Percentiles rank a stretch among this genome's conserved stretches.
Evolutionary conservation across 92 coral and sea anemone species (phyloP).

Genomic region (Scolanthus callimorphus): DNA sequence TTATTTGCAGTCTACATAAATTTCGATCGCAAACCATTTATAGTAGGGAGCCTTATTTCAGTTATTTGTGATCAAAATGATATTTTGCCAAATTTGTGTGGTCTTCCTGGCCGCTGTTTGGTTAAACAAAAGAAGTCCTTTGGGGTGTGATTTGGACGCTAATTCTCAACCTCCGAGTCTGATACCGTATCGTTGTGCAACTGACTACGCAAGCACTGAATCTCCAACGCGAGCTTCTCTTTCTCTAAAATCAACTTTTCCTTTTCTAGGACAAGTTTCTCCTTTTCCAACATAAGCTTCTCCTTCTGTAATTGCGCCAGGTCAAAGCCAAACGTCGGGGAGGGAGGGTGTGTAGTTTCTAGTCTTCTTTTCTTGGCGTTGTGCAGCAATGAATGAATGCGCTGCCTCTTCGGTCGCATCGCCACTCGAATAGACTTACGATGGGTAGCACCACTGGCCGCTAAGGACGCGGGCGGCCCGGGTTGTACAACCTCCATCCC

Average conservation of each 20-base stretch:
- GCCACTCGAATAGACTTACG: conserved; percentile 12
- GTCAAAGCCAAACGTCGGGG: conserved; percentile 28
- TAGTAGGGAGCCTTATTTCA: too few species aligned
- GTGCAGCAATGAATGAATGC: conserved; percentile 30
- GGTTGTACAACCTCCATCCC: conserved; percentile 33
- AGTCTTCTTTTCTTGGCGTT: conserved; percentile 36
- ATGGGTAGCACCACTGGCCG: conserved; percentile 11
- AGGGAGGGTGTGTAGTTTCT: conserved; percentile 15
- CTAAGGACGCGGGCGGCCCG: conserved; percentile 23
- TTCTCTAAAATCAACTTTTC: conserved; percentile 57
- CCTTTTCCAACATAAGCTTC: conserved; percentile 48
- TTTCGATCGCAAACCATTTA: too few species aligned
- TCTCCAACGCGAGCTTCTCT: conserved; percentile 58
- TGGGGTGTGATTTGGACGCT: too few species aligned
- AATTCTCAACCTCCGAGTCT: too few species aligned
- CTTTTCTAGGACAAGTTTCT: conserved; percentile 49
- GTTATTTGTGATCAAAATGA: too few species aligned
- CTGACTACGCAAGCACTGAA: conserved; percentile 49
- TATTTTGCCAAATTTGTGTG: too few species aligned
- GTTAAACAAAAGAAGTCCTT: too few species aligned
- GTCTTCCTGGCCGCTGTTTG: too few species aligned
- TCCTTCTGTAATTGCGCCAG: conserved; percentile 49
- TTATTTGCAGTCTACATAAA: too few species aligned
- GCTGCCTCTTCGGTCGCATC: conserved; percentile 34
- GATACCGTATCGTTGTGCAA: conserved; percentile 13